Conservation (phyloP, 35 echinoderm and acorn worm species). For the Diadema setosum region DNA sequence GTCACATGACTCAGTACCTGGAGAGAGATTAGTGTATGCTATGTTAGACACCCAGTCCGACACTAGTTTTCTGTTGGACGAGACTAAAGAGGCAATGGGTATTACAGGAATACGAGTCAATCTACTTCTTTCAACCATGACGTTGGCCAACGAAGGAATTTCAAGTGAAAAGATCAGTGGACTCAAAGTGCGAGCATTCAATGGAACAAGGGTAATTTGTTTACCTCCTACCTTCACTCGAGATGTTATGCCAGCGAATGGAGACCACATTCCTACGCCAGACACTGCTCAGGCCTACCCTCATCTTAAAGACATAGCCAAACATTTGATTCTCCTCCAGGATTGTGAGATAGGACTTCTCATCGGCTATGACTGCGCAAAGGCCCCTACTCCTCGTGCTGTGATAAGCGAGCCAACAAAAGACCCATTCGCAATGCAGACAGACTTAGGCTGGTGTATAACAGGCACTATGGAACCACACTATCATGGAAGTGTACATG, state of each 20-base stretch:
- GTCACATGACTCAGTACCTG: not conserved
- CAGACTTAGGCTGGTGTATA: slow-evolving; percentile 59
- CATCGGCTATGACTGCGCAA: slow-evolving; percentile 72
- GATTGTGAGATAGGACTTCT: slow-evolving; percentile 68
- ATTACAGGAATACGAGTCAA: slow-evolving; percentile 23
- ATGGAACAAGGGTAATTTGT: slow-evolving; percentile 25
- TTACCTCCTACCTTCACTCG: slow-evolving; percentile 42
- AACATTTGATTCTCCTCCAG: not conserved
- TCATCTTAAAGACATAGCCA: slow-evolving; percentile 33
- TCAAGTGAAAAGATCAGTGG: slow-evolving; percentile 14
- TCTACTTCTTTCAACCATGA: slow-evolving; percentile 56
- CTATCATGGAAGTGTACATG: not conserved
- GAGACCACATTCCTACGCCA: slow-evolving; percentile 57
- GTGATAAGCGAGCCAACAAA: not conserved
- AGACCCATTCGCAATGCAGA: slow-evolving; percentile 50
- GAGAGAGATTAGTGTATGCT: slow-evolving; percentile 56
- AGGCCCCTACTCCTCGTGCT: slow-evolving; percentile 43
- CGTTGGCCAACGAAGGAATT: slow-evolving; percentile 14
- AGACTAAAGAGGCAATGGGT: not conserved
- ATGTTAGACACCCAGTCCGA: slow-evolving; percentile 74
- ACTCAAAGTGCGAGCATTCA: slow-evolving; percentile 26
- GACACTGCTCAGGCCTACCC: slow-evolving; percentile 49
- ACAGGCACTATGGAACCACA: not conserved
- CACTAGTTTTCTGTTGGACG: slow-evolving; percentile 54
- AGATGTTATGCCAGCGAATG: slow-evolving; percentile 58